Conservation (phyloP, 2,797 vertebrate species). For the Characodon lateralis region DNA sequence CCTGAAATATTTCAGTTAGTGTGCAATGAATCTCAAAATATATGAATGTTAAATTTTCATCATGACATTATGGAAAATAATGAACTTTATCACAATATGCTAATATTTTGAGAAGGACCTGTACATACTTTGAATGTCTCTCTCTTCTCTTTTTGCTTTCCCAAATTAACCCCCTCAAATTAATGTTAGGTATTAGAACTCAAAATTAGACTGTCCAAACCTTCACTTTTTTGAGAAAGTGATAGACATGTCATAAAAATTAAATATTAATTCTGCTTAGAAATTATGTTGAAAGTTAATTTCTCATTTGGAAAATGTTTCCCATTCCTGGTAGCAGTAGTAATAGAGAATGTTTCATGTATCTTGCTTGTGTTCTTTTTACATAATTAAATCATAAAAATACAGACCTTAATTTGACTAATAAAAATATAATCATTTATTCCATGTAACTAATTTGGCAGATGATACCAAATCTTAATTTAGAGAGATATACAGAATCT, state of each 20-base stretch:
- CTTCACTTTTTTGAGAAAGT: neutral
- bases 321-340: neutral
- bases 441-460: neutral
- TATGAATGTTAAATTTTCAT: too few relatives aligned
- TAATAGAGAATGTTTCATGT: neutral
- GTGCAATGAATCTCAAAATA: too few relatives aligned
- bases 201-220: neutral
- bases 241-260: neutral
- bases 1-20: too few relatives aligned
- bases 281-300: neutral
- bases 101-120: too few relatives aligned
- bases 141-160: neutral
- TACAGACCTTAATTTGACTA: neutral
- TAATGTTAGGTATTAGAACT: neutral
- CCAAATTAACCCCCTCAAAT: neutral
- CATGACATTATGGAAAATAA: too few relatives aligned
- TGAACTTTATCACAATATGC: too few relatives aligned
- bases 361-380: neutral
- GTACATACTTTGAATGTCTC: neutral
- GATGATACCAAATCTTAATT: neutral
- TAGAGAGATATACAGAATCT: neutral
- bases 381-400: too few relatives aligned
- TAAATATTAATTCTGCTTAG: neutral
- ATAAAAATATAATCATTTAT: neutral
- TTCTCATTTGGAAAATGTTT: neutral